Evolutionary conservation across 2,113 vertebrate genomes (phyloP).

Genomic region (Illadopsis cleaveri): DNA sequence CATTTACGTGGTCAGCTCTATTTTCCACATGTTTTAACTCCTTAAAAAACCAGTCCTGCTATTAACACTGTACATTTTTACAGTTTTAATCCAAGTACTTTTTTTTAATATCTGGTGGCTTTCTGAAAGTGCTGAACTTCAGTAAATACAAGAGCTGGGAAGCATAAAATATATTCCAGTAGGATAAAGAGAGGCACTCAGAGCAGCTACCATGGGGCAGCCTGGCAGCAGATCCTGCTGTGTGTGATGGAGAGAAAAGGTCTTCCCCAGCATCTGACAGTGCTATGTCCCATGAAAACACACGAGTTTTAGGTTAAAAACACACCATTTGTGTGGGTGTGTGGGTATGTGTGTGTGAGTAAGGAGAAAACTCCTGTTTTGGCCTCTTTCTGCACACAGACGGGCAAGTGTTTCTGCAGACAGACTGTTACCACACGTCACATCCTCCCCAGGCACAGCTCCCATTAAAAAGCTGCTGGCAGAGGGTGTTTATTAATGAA

Average conservation of each 20-base stretch:
- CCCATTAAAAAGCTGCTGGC: background rate
- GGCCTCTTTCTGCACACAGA: conserved; percentile 15
- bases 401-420: conserved; percentile 18
- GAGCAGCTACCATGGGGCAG: background rate
- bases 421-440: background rate
- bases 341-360: background rate
- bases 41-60: background rate
- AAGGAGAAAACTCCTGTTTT: background rate
- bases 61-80: background rate
- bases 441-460: conserved; percentile 18
- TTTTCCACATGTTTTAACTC: background rate
- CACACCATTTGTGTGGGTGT: background rate
- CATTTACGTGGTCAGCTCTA: accelerated
- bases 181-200: background rate
- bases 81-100: background rate
- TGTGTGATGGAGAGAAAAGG: background rate
- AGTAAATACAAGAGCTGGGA: background rate
- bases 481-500: background rate
- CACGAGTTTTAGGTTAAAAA: background rate
- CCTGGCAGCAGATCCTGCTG: background rate
- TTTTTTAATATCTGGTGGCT: background rate
- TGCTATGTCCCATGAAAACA: accelerated
- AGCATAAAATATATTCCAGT: background rate
- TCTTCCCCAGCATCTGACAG: background rate
- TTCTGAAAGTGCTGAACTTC: background rate